A percentile compares a stretch with the other conserved stretches of the same genome.
Conservation (phyloP, 2,888 invertebrate species). For the Megastigmus dorsalis region DNA sequence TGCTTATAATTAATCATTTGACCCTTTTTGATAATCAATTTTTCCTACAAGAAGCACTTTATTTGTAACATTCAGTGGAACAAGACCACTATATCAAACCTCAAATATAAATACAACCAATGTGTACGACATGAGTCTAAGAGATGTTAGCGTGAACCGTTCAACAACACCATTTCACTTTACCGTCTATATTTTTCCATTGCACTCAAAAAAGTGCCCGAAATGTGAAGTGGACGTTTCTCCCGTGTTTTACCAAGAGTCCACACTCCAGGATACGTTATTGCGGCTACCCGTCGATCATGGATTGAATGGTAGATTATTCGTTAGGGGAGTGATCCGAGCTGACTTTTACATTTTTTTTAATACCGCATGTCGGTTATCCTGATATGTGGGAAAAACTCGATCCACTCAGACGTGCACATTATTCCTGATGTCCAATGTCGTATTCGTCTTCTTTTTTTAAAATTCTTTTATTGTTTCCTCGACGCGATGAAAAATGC, state of each 20-base stretch:
- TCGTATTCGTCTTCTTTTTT: neutral
- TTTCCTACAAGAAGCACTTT: no score
- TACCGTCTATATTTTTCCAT: no score
- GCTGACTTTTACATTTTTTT: neutral
- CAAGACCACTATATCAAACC: no score
- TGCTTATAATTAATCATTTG: no score
- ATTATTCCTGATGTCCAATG: no score
- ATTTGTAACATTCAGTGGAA: no score
- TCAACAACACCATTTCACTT: no score
- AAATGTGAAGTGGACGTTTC: constrained; percentile 20
- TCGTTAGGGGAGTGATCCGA: neutral
- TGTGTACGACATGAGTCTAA: no score
- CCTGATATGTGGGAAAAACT: constrained; percentile 23
- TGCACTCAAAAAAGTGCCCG: neutral
- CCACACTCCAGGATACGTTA: no score
- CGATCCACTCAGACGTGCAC: neutral
- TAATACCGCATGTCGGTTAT: neutral
- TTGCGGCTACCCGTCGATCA: neutral
- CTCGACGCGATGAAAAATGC: constrained; percentile 20
- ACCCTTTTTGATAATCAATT: no score
- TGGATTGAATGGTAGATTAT: neutral
- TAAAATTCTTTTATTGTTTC: constrained; percentile 1
- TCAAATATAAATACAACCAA: no score
- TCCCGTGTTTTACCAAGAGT: neutral
- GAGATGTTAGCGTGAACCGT: no score